Evolutionary conservation across 2,888 invertebrate species (phyloP).

Genomic region (Tillus elongatus): DNA sequence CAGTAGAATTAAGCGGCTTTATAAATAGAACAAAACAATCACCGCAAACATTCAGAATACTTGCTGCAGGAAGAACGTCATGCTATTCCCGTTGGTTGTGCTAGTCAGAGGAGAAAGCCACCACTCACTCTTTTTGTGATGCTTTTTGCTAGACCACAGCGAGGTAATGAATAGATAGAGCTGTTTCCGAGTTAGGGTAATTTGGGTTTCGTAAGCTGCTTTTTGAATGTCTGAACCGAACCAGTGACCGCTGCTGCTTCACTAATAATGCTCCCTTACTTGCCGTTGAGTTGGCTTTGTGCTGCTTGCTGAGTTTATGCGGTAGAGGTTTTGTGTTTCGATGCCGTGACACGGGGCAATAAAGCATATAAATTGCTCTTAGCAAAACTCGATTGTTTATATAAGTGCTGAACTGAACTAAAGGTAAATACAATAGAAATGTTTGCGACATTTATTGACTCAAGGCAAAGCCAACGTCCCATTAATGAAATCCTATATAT

Average conservation of each 20-base stretch:
- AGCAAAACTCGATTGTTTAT: slow-evolving; percentile 23
- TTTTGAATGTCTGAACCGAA: slow-evolving; percentile 26
- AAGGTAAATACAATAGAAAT: slow-evolving; percentile 1
- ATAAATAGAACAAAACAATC: too few species aligned
- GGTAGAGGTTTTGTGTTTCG: slow-evolving; percentile 20
- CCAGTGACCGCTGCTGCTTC: slow-evolving; percentile 23
- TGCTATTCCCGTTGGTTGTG: too few species aligned
- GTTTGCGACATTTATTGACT: not conserved
- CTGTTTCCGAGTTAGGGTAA: slow-evolving; percentile 32
- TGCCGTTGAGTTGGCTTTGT: slow-evolving; percentile 3
- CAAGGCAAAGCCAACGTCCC: too few species aligned
- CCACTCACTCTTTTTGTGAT: slow-evolving; percentile 24
- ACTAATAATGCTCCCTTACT: slow-evolving; percentile 22
- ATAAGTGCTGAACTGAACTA: slow-evolving; percentile 1
- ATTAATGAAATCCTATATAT: too few species aligned
- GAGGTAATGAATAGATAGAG: slow-evolving; percentile 33
- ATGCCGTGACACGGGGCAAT: slow-evolving; percentile 21
- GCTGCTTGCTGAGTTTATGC: slow-evolving; percentile 12
- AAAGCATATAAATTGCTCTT: slow-evolving; percentile 22
- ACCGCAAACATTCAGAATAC: too few species aligned
- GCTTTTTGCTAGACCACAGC: slow-evolving; percentile 23
- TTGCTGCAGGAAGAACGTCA: too few species aligned
- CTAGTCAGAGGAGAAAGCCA: too few species aligned
- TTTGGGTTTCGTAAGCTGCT: slow-evolving; percentile 31
- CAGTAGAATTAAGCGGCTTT: too few species aligned